A percentile compares a stretch with the other conserved stretches of the same genome.
Evolutionary conservation across 2,797 vertebrate species (phyloP).

Genomic region (Antennarius maculatus): DNA sequence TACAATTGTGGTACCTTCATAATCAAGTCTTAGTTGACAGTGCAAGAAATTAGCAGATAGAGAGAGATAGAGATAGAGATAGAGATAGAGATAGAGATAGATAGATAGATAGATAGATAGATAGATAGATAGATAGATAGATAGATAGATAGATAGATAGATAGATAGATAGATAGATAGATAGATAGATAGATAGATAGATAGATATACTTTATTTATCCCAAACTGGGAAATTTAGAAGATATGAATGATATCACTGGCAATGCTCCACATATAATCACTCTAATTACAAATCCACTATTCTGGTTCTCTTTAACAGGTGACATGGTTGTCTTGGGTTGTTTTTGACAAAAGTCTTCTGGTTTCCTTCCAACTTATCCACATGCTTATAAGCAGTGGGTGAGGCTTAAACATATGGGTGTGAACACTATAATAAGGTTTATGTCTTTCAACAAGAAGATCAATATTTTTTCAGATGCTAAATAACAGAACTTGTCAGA

Average conservation of each 20-base stretch:
- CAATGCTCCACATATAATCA: slow-evolving; percentile 57
- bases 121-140: too few species aligned
- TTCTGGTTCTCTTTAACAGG: slow-evolving; percentile 52
- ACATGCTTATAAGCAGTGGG: neutral
- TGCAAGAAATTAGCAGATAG: slow-evolving; percentile 60
- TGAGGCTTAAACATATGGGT: slow-evolving; percentile 4
- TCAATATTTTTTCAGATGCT: slow-evolving; percentile 38
- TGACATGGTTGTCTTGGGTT: slow-evolving; percentile 42
- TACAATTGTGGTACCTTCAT: slow-evolving; percentile 56
- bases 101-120: too few species aligned
- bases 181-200: too few species aligned
- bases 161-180: too few species aligned
- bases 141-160: too few species aligned
- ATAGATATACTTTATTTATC: too few species aligned
- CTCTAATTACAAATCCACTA: slow-evolving; percentile 61
- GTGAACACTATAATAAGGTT: slow-evolving; percentile 25
- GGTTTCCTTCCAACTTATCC: slow-evolving; percentile 42
- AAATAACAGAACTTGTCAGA: slow-evolving; percentile 10
- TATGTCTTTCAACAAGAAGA: slow-evolving; percentile 42
- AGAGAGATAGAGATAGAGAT: too few species aligned
- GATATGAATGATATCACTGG: slow-evolving; percentile 61
- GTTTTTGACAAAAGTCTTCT: slow-evolving; percentile 31
- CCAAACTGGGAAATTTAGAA: too few species aligned
- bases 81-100: too few species aligned
- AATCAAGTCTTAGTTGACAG: slow-evolving; percentile 61